A percentile compares a stretch with the other conserved stretches of the same genome.
phyloP scores from a whole-genome alignment of 1,140 invertebrate genomes.

The Apolygus lucorum region DNA sequence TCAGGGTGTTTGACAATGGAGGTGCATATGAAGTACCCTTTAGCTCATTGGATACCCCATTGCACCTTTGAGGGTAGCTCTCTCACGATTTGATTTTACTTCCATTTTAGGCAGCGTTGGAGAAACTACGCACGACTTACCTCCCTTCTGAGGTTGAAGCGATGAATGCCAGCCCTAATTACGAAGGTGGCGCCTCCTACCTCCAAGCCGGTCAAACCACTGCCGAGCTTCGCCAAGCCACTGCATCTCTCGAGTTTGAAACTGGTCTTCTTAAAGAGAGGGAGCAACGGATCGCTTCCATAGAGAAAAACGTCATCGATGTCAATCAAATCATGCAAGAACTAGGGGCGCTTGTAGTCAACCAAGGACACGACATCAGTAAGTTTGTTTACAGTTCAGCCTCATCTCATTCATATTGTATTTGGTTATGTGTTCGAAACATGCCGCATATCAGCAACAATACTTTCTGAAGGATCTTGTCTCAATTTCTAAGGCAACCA shows the following conservation, averaged over 20 bases:
- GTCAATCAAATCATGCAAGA: conserved; percentile 88
- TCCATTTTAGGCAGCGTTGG: neutral
- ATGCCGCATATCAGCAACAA: neutral
- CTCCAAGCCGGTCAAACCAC: neutral
- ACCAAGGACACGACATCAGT: conserved; percentile 78
- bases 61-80: neutral
- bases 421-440: neutral
- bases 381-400: too few relatives aligned
- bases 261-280: conserved; percentile 63
- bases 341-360: conserved; percentile 66
- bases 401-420: too few relatives aligned
- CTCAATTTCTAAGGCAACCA: neutral
- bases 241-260: conserved; percentile 57
- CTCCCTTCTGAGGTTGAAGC: conserved; percentile 13
- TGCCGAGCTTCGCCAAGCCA: conserved; percentile 31
- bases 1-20: too few relatives aligned
- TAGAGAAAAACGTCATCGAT: conserved; percentile 79
- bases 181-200: neutral
- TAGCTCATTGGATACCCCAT: neutral
- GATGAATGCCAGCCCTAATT: neutral
- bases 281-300: conserved; percentile 60
- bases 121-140: neutral
- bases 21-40: too few relatives aligned
- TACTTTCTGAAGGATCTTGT: neutral
- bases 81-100: neutral